Percentiles rank a stretch among this genome's conserved stretches.
Conservation (phyloP, 2,113 vertebrate species). For the Cyanistes caeruleus region DNA sequence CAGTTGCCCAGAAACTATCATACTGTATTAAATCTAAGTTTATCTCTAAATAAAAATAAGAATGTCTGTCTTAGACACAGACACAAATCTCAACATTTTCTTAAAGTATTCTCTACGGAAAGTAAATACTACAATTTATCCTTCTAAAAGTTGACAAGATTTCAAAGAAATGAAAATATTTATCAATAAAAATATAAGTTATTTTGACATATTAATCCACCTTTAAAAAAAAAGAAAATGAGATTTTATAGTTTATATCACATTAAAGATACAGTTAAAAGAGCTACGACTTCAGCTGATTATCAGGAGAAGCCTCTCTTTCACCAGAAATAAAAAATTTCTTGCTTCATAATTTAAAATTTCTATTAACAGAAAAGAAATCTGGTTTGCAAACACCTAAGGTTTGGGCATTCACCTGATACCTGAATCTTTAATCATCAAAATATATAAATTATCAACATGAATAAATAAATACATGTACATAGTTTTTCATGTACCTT, state of each 20-base stretch:
- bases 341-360: not conserved
- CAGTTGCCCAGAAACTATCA: conserved; percentile 10
- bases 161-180: conserved; percentile 40
- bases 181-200: conserved; percentile 26
- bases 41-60: not conserved
- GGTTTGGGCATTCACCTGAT: not conserved
- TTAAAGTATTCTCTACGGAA: not conserved
- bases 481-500: not conserved
- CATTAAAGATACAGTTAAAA: conserved; percentile 8
- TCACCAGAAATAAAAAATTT: conserved; percentile 3
- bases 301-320: not conserved
- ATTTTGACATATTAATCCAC: conserved; percentile 7
- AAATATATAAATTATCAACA: not conserved
- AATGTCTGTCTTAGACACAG: not conserved
- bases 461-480: not conserved
- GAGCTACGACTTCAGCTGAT: not conserved
- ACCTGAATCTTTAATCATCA: not conserved
- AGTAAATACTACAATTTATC: not conserved
- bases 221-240: not conserved
- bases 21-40: not conserved
- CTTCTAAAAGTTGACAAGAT: conserved; percentile 30
- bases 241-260: not conserved
- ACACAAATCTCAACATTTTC: conserved; percentile 17
- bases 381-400: not conserved
- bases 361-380: not conserved